These are phyloP conservation scores for Chroicocephalus ridibundus DNA, from an alignment of 2,113 vertebrate genomes.

Conservation along the genomic window DNA sequence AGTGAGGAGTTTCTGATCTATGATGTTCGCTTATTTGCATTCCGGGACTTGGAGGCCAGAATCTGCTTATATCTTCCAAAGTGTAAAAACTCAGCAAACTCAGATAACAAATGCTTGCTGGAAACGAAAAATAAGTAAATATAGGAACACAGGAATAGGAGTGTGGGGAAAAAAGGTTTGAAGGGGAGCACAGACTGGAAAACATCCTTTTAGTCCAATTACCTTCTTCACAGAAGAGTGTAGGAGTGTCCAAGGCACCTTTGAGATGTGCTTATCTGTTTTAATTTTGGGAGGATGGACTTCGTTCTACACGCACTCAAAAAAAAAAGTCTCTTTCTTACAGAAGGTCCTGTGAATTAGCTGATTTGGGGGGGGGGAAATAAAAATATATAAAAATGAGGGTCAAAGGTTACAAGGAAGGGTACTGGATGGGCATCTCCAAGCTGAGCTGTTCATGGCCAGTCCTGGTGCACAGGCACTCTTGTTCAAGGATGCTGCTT, in stretches of 20 bases:
- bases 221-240: background rate
- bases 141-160: background rate
- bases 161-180: background rate
- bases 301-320: background rate
- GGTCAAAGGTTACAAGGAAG: background rate
- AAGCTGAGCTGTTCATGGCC: background rate
- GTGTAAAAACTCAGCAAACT: background rate
- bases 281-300: background rate
- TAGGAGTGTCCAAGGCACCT: background rate
- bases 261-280: background rate
- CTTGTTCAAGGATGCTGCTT: background rate
- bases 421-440: background rate
- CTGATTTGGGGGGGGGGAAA: background rate
- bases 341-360: background rate
- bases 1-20: background rate
- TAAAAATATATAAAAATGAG: background rate
- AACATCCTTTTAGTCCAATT: background rate
- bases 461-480: background rate
- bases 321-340: background rate
- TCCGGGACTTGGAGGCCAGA: background rate
- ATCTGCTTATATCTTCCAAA: background rate
- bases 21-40: background rate
- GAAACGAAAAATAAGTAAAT: background rate
- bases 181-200: accelerated
- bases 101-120: background rate